phyloP scores from a whole-genome alignment of 2,113 vertebrate species.

The Tonatia bakeri region DNA sequence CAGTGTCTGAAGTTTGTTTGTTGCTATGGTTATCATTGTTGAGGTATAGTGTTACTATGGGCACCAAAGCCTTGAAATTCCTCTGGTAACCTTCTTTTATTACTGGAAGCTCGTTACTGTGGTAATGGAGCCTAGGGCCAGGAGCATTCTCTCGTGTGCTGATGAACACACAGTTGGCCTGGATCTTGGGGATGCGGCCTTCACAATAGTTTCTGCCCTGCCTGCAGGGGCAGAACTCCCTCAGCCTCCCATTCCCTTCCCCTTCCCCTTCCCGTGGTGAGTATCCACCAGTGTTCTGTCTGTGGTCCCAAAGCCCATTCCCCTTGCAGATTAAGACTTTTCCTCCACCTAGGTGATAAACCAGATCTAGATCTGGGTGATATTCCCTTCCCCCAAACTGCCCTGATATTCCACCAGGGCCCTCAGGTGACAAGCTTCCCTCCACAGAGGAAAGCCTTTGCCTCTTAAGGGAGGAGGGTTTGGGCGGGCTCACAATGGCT shows the following conservation, averaged over 20 bases:
- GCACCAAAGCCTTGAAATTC: not conserved
- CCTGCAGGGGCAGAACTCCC: not conserved
- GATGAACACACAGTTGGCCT: not conserved
- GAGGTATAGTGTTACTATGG: not conserved
- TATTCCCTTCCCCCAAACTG: not conserved
- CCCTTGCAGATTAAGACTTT: not conserved
- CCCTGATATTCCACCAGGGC: not conserved
- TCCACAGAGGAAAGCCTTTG: not conserved
- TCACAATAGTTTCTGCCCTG: not conserved
- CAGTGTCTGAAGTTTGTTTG: not conserved
- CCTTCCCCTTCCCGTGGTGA: not conserved
- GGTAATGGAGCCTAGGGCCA: not conserved
- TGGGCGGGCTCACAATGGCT: not conserved
- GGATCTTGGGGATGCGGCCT: not conserved
- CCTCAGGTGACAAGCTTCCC: not conserved
- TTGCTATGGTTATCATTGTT: not conserved
- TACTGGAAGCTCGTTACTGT: not conserved
- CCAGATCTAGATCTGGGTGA: not conserved
- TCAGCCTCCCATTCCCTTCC: not conserved
- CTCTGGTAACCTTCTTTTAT: not conserved
- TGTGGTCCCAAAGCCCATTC: not conserved
- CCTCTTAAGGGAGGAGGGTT: not conserved
- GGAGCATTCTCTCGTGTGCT: not conserved
- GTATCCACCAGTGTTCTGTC: not conserved
- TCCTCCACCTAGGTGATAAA: not conserved